Percentiles rank a stretch among this genome's conserved stretches.
phyloP scores from a whole-genome alignment of 2,888 invertebrate species.

The Meiosimyza decipiens region DNA sequence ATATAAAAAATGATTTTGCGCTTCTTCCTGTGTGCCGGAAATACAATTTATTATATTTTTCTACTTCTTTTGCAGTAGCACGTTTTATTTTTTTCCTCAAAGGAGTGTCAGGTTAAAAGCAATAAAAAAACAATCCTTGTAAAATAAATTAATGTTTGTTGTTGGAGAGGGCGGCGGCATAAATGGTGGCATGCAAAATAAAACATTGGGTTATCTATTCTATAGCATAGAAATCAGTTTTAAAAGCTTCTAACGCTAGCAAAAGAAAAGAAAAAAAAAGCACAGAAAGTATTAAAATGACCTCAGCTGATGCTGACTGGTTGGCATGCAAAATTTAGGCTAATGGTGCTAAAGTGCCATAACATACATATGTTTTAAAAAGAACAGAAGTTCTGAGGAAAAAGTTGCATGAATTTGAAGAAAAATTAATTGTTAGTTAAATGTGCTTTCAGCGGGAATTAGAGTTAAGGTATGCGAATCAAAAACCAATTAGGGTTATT shows the following conservation, averaged over 20 bases:
- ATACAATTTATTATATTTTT: neutral
- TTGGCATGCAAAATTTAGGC: slow-evolving; percentile 32
- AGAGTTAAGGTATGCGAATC: too few species aligned
- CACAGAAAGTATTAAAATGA: neutral
- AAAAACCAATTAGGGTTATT: too few species aligned
- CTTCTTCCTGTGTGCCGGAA: neutral
- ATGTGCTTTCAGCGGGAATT: too few species aligned
- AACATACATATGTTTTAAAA: slow-evolving; percentile 1
- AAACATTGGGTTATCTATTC: too few species aligned
- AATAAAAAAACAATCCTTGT: slow-evolving; percentile 9
- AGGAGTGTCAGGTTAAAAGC: slow-evolving; percentile 8
- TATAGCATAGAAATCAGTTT: too few species aligned
- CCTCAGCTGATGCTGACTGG: slow-evolving; percentile 26
- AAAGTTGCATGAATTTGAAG: too few species aligned
- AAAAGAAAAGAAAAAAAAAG: too few species aligned
- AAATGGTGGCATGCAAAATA: neutral
- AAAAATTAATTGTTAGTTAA: too few species aligned
- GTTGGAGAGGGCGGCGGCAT: neutral
- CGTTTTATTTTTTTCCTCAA: neutral
- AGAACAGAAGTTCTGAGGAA: too few species aligned
- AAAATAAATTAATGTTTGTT: slow-evolving; percentile 2
- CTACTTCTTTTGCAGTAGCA: neutral
- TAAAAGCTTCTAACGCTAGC: too few species aligned
- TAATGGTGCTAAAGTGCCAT: slow-evolving; percentile 29
- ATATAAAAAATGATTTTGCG: neutral